A percentile compares a stretch with the other conserved stretches of the same genome.
Evolutionary conservation across 2,888 invertebrate genomes (phyloP).

Genomic region (Lochmaea crataegi): DNA sequence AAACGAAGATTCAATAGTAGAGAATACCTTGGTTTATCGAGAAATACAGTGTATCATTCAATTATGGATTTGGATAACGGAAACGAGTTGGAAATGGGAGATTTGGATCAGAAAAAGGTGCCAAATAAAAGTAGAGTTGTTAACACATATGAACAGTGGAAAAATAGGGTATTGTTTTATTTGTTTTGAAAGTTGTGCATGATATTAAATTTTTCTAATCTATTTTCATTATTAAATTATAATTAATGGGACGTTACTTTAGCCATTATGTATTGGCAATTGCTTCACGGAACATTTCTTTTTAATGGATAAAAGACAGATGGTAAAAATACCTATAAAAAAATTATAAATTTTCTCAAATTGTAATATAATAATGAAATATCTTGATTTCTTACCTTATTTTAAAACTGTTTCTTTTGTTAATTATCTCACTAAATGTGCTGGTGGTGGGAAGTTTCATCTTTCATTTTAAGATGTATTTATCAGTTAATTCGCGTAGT

Average conservation of each 20-base stretch:
- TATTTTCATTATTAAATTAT: conserved; percentile 20
- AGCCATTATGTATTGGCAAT: too few relatives aligned
- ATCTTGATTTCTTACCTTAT: conserved; percentile 50
- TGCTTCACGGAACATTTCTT: conserved; percentile 9
- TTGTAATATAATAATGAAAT: conserved; percentile 16
- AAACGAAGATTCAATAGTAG: conserved; percentile 54
- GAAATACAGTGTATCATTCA: conserved; percentile 72
- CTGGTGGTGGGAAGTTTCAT: conserved; percentile 37
- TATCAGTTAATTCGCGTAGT: neutral
- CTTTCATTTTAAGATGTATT: conserved; percentile 9
- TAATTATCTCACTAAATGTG: conserved; percentile 1
- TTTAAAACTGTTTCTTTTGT: conserved; percentile 52
- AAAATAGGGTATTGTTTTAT: conserved; percentile 68
- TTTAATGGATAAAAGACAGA: neutral
- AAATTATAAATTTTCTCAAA: neutral
- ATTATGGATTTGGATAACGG: conserved; percentile 67
- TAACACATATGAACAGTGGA: conserved; percentile 73
- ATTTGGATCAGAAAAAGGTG: conserved; percentile 65
- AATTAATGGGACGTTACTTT: neutral
- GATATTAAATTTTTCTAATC: conserved; percentile 8
- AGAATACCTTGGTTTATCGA: conserved; percentile 67
- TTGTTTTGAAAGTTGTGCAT: conserved; percentile 34
- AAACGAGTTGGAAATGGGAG: conserved; percentile 57
- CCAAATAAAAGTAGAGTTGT: conserved; percentile 64
- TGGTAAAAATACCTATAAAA: too few relatives aligned